These are phyloP conservation scores for Tinea semifulvella DNA, from an alignment of 2,888 invertebrate genomes.

Conservation along the genomic window DNA sequence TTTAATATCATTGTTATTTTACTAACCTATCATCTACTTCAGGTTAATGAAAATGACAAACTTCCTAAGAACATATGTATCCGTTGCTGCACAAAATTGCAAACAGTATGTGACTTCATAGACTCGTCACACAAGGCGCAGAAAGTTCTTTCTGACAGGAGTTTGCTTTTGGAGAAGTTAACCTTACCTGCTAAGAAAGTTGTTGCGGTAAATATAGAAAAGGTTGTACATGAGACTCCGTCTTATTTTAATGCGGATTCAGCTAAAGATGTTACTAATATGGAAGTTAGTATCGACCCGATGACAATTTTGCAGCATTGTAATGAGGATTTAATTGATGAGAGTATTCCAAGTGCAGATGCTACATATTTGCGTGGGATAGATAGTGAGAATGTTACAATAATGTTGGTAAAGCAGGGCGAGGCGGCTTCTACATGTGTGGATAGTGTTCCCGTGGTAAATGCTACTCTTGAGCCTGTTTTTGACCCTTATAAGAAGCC, in stretches of 20 bases:
- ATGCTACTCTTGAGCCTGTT: conserved; percentile 16
- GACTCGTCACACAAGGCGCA: conserved; percentile 72
- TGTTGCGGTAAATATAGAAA: conserved; percentile 22
- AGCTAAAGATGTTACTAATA: conserved; percentile 51
- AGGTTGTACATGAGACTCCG: background rate
- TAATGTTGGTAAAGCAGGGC: conserved; percentile 41
- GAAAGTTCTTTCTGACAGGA: conserved; percentile 53
- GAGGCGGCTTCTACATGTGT: conserved; percentile 16
- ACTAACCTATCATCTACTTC: too few species aligned
- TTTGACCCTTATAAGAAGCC: conserved; percentile 36
- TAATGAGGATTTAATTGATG: conserved; percentile 30
- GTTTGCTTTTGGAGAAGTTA: conserved; percentile 48
- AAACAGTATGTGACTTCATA: conserved; percentile 73
- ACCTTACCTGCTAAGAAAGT: conserved; percentile 28
- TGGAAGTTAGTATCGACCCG: conserved; percentile 76
- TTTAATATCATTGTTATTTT: too few species aligned
- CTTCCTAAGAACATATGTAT: conserved; percentile 75
- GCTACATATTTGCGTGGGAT: conserved; percentile 37
- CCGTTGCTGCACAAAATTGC: conserved; percentile 70
- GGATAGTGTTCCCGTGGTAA: conserved; percentile 6
- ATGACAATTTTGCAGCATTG: conserved; percentile 72
- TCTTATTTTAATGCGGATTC: conserved; percentile 16
- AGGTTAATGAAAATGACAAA: conserved; percentile 73
- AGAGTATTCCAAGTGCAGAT: conserved; percentile 20
- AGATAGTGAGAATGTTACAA: conserved; percentile 32